Percentiles rank a stretch among this genome's conserved stretches.
phyloP scores from a whole-genome alignment of 2,888 invertebrate genomes.

The Octodonta nipae region DNA sequence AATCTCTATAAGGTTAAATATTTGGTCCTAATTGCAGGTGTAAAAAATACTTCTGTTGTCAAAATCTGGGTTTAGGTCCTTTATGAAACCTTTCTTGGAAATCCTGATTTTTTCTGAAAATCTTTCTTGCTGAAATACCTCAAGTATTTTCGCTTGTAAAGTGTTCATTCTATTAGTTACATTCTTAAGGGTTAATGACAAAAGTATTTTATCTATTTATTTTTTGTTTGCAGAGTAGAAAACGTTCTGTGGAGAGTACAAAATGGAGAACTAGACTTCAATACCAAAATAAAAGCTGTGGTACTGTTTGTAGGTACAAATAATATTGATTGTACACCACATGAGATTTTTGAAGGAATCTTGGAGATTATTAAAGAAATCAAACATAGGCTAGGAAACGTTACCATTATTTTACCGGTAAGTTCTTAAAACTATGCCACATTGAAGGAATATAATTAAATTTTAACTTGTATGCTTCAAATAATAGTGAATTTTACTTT shows the following conservation, averaged over 20 bases:
- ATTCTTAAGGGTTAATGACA: no score
- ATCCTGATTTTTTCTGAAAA: no score
- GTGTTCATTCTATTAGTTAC: no score
- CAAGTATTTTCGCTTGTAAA: no score
- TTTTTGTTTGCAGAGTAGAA: constrained; percentile 39
- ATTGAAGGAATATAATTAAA: constrained; percentile 3
- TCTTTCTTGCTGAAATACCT: no score
- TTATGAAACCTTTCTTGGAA: no score
- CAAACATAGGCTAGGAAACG: constrained; percentile 42
- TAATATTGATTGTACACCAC: constrained; percentile 47
- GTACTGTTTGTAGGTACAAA: constrained; percentile 55
- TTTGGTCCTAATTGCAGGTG: no score
- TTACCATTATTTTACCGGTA: constrained; percentile 44
- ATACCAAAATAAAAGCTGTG: constrained; percentile 51
- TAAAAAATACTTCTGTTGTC: no score
- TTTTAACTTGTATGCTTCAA: background rate
- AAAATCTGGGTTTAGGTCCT: no score
- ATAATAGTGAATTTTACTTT: background rate
- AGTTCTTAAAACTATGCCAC: no score
- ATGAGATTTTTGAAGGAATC: constrained; percentile 49
- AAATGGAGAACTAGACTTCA: constrained; percentile 54
- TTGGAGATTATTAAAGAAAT: constrained; percentile 44
- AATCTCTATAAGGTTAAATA: no score
- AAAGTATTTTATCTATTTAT: no score
- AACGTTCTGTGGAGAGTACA: constrained; percentile 54